Conservation (phyloP, 2,888 invertebrate genomes). For the Galerucella calmariensis region DNA sequence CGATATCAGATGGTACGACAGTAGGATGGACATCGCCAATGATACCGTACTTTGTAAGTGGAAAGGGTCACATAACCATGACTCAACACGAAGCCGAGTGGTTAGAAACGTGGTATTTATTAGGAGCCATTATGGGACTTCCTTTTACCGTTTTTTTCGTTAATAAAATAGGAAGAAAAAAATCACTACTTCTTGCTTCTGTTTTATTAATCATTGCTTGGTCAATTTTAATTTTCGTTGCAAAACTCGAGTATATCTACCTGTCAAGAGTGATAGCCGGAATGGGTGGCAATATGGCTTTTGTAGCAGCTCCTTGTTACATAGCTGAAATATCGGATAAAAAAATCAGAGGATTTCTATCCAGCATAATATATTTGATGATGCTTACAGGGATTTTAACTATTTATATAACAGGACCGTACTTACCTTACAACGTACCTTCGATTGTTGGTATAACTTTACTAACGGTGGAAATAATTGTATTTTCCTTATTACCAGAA, state of each 20-base stretch:
- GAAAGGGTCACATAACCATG: slow-evolving; percentile 56
- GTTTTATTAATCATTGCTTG: slow-evolving; percentile 55
- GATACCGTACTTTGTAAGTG: slow-evolving; percentile 56
- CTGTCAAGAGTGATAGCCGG: slow-evolving; percentile 58
- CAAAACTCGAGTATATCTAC: slow-evolving; percentile 53
- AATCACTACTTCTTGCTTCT: slow-evolving; percentile 58
- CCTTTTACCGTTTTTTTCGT: slow-evolving; percentile 57
- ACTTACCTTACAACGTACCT: slow-evolving; percentile 54
- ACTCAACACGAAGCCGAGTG: slow-evolving; percentile 50
- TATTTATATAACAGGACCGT: slow-evolving; percentile 59
- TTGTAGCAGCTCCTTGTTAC: slow-evolving; percentile 62
- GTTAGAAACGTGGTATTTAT: slow-evolving; percentile 52
- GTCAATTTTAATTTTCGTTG: slow-evolving; percentile 56
- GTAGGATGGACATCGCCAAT: slow-evolving; percentile 62
- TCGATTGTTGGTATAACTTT: slow-evolving; percentile 58
- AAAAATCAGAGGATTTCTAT: slow-evolving; percentile 59
- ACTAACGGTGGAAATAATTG: slow-evolving; percentile 54
- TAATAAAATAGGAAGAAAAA: slow-evolving; percentile 56
- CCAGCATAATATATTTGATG: slow-evolving; percentile 60
- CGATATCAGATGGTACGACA: slow-evolving; percentile 63
- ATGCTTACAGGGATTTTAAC: slow-evolving; percentile 60
- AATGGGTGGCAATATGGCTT: slow-evolving; percentile 60
- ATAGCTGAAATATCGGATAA: slow-evolving; percentile 62
- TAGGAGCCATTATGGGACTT: slow-evolving; percentile 51
- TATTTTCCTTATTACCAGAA: slow-evolving; percentile 61